Evolutionary conservation across 2,113 vertebrate genomes (phyloP).

Genomic region (Zingel zingel): DNA sequence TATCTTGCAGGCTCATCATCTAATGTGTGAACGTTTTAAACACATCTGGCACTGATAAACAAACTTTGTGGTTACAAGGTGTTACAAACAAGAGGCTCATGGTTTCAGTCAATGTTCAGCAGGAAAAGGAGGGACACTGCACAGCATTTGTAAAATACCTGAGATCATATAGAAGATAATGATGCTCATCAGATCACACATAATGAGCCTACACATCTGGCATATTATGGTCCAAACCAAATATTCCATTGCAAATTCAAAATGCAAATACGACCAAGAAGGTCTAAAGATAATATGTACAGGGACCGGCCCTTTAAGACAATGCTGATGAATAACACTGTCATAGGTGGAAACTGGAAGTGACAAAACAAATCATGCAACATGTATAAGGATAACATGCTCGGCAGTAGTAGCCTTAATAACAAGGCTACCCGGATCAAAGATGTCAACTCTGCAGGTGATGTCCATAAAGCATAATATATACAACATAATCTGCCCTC

Average conservation of each 20-base stretch:
- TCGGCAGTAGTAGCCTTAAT: background rate
- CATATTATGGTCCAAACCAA: background rate
- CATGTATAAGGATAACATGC: background rate
- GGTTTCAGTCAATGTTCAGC: constrained; percentile 9
- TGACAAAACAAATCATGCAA: background rate
- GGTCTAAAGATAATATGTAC: background rate
- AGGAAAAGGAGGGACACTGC: background rate
- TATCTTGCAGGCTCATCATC: background rate
- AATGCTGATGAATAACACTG: background rate
- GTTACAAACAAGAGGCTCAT: background rate
- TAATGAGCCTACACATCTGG: background rate
- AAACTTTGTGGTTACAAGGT: constrained; percentile 16
- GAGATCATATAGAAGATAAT: background rate
- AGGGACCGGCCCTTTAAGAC: background rate
- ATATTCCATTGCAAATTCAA: background rate
- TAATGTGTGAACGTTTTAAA: background rate
- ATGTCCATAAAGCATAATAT: background rate
- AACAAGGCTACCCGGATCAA: background rate
- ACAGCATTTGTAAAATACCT: background rate
- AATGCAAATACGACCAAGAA: background rate
- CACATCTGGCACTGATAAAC: background rate
- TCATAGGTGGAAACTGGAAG: background rate
- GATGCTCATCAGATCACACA: background rate
- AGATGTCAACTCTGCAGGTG: background rate
- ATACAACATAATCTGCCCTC: background rate